A percentile compares a stretch with the other conserved stretches of the same genome.
Conservation (phyloP, 2,797 vertebrate species). For the Mormyrops boulengeri region DNA sequence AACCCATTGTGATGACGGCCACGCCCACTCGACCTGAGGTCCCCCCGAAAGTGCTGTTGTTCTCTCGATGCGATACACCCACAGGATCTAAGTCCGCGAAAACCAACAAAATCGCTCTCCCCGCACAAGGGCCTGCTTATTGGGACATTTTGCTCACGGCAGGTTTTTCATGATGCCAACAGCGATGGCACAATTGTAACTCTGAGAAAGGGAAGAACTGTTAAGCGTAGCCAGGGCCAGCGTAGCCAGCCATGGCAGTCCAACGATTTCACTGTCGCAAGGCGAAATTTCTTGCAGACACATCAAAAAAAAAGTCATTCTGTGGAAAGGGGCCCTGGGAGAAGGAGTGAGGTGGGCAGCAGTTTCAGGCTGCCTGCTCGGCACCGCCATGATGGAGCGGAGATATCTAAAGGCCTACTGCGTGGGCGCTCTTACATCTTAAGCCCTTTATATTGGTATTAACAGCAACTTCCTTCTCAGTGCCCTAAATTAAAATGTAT, state of each 20-base stretch:
- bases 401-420: not conserved
- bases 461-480: not conserved
- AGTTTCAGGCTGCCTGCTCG: not conserved
- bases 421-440: not conserved
- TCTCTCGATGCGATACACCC: not conserved
- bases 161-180: not conserved
- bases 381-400: not conserved
- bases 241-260: not conserved
- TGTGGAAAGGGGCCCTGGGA: not conserved
- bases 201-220: not conserved
- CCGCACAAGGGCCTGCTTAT: too few relatives aligned
- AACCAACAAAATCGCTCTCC: not conserved
- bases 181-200: not conserved
- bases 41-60: not conserved
- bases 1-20: not conserved
- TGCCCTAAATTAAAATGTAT: not conserved
- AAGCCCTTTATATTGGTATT: not conserved
- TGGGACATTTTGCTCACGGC: too few relatives aligned
- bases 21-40: not conserved
- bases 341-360: not conserved
- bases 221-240: not conserved
- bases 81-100: not conserved
- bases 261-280: not conserved
- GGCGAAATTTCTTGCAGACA: not conserved
- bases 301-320: not conserved